Evolutionary conservation across 1,140 invertebrate genomes (phyloP).

Genomic region (Cyclina sinensis): DNA sequence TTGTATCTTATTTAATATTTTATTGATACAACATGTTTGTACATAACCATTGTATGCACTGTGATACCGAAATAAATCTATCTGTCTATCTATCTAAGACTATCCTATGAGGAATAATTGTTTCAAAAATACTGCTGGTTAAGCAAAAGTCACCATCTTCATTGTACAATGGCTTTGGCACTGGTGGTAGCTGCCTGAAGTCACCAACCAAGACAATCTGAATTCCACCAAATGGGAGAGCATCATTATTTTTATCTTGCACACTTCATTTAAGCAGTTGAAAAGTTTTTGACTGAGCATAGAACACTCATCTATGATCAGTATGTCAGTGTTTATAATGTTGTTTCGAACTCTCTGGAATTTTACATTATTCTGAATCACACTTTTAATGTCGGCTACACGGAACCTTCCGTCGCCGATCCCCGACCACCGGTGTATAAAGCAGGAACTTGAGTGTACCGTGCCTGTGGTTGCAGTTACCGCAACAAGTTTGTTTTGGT

Average conservation of each 20-base stretch:
- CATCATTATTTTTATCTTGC: not conserved
- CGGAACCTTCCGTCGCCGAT: constrained; percentile 7
- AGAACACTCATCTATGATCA: constrained; percentile 36
- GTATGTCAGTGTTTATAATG: not conserved
- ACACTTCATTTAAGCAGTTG: constrained; percentile 10
- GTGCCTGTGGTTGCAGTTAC: constrained; percentile 19
- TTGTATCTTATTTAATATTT: no score
- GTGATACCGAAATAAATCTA: no score
- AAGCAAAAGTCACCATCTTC: constrained; percentile 9
- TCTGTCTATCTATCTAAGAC: no score
- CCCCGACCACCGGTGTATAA: constrained; percentile 19
- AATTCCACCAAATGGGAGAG: not conserved
- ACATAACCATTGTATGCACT: no score
- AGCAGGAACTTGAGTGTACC: not conserved
- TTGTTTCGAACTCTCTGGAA: not conserved
- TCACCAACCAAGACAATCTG: constrained; percentile 33
- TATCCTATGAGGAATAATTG: not conserved
- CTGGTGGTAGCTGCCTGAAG: constrained; percentile 48
- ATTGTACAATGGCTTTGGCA: not conserved
- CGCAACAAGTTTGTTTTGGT: not conserved
- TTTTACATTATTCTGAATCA: constrained; percentile 4
- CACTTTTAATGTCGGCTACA: not conserved
- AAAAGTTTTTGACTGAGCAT: constrained; percentile 19
- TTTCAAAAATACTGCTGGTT: not conserved
- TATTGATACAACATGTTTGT: no score